Evolutionary conservation across 2,797 vertebrate species (phyloP), one percentile per base, ranked within the genome.

Genomic region (Pteronotus mesoamericanus): DNA sequence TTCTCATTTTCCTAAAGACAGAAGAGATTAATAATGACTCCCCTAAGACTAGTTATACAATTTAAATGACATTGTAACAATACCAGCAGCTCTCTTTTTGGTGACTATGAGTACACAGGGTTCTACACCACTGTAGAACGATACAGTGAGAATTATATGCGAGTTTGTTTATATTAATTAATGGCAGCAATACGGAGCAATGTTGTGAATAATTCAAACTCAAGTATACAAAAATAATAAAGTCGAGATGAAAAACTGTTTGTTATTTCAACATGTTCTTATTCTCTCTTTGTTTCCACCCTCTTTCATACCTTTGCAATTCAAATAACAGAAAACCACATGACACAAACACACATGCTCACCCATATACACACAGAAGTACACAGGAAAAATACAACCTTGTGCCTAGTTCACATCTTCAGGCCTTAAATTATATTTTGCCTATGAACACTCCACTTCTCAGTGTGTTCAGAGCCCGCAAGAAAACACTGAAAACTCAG

Each of bases 91-190:
- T 83, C 3, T 82, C 21, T 61, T 91, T 90, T 83, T 32, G 6
- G 24, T 46, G 10, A 69, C 7, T 19, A n/a, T n/a, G 26, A 9
- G 4, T 48, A 79, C 24, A 39, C 77, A 3, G 32, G 42, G 1
- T 59, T 91, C 8, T 89, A 89, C 26, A 5, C 51, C 37, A 19
- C 51, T 66, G 3, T 24, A 87, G 15, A 89, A 71, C 61, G 34
- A 26, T n/a, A 82, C 10, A 29, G n/a, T 84, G 32, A 83, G n/a
- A 92, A 72, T 6, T n/a, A 5, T 72, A 32, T 64, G 48, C 87
- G 9, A 59, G 3, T 51, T 80, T 91, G 15, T 85, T 95, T 77
- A 79, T 86, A 48, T 89, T 80, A 91, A 94, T 89, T 37, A 89
- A 82, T 83, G 39, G 21, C 29, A 59, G 9, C 15, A 53, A 79